Percentiles rank a stretch among this genome's conserved stretches.
Evolutionary conservation across 2,113 vertebrate genomes (phyloP).

Genomic region (Chascanopsetta lugubris): DNA sequence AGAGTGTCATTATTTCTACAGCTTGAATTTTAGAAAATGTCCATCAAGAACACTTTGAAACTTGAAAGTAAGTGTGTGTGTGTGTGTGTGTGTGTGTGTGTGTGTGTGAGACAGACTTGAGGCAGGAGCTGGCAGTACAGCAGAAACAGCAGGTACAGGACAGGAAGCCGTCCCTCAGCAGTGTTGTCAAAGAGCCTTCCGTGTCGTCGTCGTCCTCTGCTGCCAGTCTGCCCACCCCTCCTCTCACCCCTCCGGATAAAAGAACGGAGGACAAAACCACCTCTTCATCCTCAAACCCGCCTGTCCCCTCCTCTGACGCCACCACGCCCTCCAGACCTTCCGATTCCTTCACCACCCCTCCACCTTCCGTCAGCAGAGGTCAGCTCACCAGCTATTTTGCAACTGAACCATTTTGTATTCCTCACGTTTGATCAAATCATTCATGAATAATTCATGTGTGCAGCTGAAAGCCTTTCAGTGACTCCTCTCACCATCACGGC

Average conservation of each 20-base stretch:
- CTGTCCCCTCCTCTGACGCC: slow-evolving; percentile 63
- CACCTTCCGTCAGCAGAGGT: slow-evolving; percentile 80
- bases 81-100: neutral
- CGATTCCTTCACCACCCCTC: slow-evolving; percentile 69
- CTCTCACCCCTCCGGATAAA: slow-evolving; percentile 42
- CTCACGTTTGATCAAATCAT: too few species aligned
- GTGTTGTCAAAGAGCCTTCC: slow-evolving; percentile 63
- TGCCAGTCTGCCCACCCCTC: slow-evolving; percentile 25
- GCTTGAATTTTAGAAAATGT: too few species aligned
- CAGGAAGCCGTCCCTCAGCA: slow-evolving; percentile 73
- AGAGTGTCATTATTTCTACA: too few species aligned
- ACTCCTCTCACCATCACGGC: slow-evolving; percentile 89
- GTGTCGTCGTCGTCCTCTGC: slow-evolving; percentile 48
- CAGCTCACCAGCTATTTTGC: neutral
- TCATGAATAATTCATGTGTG: too few species aligned
- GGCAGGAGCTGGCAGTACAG: slow-evolving; percentile 93
- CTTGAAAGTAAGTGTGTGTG: neutral
- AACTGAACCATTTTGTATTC: too few species aligned
- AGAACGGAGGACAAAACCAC: slow-evolving; percentile 32
- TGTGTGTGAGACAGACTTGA: slow-evolving; percentile 81
- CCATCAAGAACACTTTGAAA: neutral
- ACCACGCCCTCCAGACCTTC: slow-evolving; percentile 72
- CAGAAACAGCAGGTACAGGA: slow-evolving; percentile 95
- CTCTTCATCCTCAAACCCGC: slow-evolving; percentile 42
- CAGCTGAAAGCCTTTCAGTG: slow-evolving; percentile 80